phyloP scores from a whole-genome alignment of 2,797 vertebrate species.

The Coccyzus lansbergi region DNA sequence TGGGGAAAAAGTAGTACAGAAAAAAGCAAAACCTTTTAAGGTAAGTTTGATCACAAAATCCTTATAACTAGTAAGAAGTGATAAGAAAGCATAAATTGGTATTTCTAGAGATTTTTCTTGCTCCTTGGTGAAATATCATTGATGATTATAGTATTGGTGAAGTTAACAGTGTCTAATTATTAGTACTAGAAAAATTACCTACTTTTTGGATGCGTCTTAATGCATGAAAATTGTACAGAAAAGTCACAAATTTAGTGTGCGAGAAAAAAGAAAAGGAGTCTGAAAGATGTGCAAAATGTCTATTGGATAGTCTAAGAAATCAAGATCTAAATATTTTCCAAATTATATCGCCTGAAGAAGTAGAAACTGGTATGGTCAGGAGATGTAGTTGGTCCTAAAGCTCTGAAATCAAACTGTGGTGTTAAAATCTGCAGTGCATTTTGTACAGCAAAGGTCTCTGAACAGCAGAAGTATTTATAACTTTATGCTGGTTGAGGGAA shows the following conservation, averaged over 20 bases:
- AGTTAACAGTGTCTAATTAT: neutral
- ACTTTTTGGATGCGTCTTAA: neutral
- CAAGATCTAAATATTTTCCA: neutral
- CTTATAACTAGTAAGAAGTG: neutral
- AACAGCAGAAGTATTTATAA: neutral
- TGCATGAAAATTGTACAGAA: neutral
- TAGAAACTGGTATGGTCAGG: neutral
- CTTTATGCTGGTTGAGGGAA: too few species aligned
- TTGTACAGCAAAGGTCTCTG: neutral
- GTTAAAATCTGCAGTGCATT: neutral
- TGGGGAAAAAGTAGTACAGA: neutral
- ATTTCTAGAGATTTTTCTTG: neutral
- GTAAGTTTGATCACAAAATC: neutral
- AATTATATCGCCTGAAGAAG: neutral
- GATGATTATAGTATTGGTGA: neutral
- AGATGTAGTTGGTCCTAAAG: neutral
- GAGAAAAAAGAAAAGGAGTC: neutral
- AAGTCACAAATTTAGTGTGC: neutral
- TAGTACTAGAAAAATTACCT: neutral
- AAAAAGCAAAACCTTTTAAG: neutral
- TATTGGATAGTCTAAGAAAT: neutral
- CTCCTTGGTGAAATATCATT: neutral
- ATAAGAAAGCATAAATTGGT: neutral
- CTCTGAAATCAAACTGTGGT: neutral
- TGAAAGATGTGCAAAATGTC: neutral